Evolutionary conservation across 37 sponge, comb jelly and placozoan genomes (phyloP).

Genomic region (Crambe crambe): DNA sequence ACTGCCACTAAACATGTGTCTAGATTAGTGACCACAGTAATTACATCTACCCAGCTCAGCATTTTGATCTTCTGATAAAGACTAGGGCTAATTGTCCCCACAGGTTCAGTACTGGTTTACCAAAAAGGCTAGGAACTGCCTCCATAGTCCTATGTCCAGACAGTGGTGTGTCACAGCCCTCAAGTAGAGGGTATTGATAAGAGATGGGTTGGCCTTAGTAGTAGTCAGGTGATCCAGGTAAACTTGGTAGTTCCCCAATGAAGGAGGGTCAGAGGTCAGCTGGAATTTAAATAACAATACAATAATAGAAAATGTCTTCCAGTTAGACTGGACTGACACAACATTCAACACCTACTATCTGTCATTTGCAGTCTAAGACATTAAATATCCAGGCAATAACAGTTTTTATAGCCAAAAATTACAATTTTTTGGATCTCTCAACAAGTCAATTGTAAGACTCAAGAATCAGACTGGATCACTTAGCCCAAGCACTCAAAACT

Average conservation of each 20-base stretch:
- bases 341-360: background rate
- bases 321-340: background rate
- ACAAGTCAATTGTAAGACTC: too few species aligned
- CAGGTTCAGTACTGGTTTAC: slow-evolving; percentile 27
- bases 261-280: slow-evolving; percentile 19
- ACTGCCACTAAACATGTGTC: too few species aligned
- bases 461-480: too few species aligned
- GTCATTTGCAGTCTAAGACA: background rate
- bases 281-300: background rate
- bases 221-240: slow-evolving; percentile 24
- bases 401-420: too few species aligned
- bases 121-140: slow-evolving; percentile 54
- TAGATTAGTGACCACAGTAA: too few species aligned
- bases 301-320: background rate
- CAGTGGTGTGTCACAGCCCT: slow-evolving; percentile 62
- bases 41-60: too few species aligned
- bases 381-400: too few species aligned
- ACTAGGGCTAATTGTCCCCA: too few species aligned
- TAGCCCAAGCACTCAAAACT: too few species aligned
- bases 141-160: slow-evolving; percentile 66
- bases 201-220: slow-evolving; percentile 40
- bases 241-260: slow-evolving; percentile 12
- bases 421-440: too few species aligned
- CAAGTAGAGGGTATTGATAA: slow-evolving; percentile 65
- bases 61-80: too few species aligned